Conservation (phyloP, 2,113 vertebrate genomes). For the Pterophyllum scalare region DNA sequence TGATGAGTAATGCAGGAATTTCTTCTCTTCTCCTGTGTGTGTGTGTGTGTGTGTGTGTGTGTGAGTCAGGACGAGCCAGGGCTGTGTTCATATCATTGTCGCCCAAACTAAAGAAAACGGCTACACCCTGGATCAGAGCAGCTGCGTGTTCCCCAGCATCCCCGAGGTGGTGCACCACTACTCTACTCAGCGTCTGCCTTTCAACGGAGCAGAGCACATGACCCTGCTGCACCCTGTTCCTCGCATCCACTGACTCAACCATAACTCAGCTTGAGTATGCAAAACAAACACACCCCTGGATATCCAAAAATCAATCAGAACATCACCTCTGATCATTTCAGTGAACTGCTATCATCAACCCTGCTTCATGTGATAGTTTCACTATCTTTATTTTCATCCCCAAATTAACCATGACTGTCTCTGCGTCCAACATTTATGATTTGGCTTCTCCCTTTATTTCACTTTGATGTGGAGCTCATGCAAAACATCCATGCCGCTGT, state of each 20-base stretch:
- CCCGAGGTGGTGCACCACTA: conserved; percentile 90
- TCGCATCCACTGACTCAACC: conserved; percentile 60
- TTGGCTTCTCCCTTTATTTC: conserved; percentile 23
- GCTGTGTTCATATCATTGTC: conserved; percentile 92
- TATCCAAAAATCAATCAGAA: background rate
- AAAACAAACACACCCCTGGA: conserved; percentile 44
- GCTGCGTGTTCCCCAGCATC: conserved; percentile 88
- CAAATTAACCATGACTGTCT: background rate
- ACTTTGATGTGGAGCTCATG: conserved; percentile 51
- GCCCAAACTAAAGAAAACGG: conserved; percentile 90
- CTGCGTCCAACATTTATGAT: background rate
- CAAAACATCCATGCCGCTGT: conserved; percentile 53
- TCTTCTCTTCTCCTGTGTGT: background rate
- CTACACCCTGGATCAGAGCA: conserved; percentile 89
- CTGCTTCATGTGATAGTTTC: background rate
- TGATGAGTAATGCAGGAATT: background rate
- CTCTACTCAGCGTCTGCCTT: conserved; percentile 86
- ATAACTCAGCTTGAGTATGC: background rate
- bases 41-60: background rate
- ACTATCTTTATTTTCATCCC: background rate
- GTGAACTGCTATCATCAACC: background rate
- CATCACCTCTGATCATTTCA: conserved; percentile 15
- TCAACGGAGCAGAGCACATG: conserved; percentile 91
- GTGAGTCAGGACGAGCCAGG: conserved; percentile 87
- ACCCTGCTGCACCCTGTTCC: conserved; percentile 86